Conservation (phyloP, 92 coral and sea anemone species). For the Pocillopora grandis region DNA sequence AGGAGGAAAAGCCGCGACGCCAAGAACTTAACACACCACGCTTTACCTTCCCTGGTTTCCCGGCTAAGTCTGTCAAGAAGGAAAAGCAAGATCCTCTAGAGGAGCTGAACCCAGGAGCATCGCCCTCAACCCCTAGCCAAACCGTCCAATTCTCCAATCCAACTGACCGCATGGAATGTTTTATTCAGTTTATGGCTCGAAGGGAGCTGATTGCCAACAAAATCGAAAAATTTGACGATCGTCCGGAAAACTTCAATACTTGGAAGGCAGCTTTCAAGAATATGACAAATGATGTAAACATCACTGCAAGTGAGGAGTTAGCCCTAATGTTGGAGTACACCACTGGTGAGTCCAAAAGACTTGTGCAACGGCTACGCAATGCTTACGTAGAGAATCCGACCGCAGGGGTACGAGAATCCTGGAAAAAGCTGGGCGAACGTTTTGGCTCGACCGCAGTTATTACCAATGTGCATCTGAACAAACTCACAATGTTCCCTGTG, state of each 20-base stretch:
- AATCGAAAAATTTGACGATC: slow-evolving; percentile 59
- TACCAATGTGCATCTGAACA: slow-evolving; percentile 14
- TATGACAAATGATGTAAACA: slow-evolving; percentile 5
- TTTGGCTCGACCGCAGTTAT: slow-evolving; percentile 22
- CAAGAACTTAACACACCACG: no score
- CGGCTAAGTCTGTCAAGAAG: no score
- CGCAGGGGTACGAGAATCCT: not conserved
- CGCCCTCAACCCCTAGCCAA: not conserved
- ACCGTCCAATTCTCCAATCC: not conserved
- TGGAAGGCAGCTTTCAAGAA: slow-evolving; percentile 47
- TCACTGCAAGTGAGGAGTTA: slow-evolving; percentile 24
- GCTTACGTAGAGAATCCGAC: slow-evolving; percentile 12
- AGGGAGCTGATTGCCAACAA: slow-evolving; percentile 46
- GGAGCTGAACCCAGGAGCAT: not conserved
- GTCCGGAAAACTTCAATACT: slow-evolving; percentile 54
- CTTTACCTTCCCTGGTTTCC: no score
- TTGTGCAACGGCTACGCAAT: slow-evolving; percentile 27
- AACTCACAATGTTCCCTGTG: slow-evolving; percentile 7
- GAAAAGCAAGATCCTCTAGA: not conserved
- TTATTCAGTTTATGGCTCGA: slow-evolving; percentile 19
- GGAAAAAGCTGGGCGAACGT: slow-evolving; percentile 25
- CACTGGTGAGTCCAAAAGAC: slow-evolving; percentile 14
- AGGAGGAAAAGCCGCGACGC: no score
- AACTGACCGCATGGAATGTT: not conserved
- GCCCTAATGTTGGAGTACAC: slow-evolving; percentile 8